Percentiles rank a stretch among this genome's conserved stretches.
Conservation (phyloP, 64 coral and sea anemone species). For the Cladopsammia gracilis region DNA sequence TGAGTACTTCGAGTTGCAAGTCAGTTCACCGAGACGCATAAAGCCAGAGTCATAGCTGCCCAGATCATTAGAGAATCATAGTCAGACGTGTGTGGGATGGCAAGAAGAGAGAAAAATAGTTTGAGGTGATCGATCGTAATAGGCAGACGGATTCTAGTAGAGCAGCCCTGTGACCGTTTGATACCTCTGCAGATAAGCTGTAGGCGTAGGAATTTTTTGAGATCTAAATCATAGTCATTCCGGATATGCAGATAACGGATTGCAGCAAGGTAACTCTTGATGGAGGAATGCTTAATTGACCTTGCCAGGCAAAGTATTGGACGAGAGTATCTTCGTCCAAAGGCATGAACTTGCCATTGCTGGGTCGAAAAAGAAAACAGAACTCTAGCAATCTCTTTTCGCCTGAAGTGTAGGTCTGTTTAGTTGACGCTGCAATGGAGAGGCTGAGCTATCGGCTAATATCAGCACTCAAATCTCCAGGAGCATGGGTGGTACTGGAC, state of each 20-base stretch:
- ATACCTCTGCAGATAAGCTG: neutral
- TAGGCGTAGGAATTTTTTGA: neutral
- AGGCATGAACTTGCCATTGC: neutral
- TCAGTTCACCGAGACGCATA: too few relatives aligned
- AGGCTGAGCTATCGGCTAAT: neutral
- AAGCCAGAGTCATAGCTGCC: too few relatives aligned
- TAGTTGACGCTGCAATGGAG: neutral
- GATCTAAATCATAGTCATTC: neutral
- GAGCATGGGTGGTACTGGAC: neutral
- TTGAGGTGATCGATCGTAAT: too few relatives aligned
- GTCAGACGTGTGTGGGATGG: too few relatives aligned
- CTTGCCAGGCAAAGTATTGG: neutral
- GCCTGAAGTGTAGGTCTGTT: neutral
- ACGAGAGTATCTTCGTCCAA: neutral
- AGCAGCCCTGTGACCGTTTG: neutral
- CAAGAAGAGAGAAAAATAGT: too few relatives aligned
- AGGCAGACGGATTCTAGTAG: neutral
- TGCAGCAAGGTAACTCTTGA: neutral
- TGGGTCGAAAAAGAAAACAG: neutral
- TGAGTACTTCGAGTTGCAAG: too few relatives aligned
- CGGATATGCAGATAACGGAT: neutral
- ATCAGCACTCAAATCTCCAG: neutral
- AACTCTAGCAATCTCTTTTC: neutral
- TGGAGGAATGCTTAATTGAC: constrained; percentile 3
- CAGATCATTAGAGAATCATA: too few relatives aligned